Evolutionary conservation across 1,140 invertebrate genomes (phyloP), one percentile per base, ranked within the genome.

Genomic region (Phymastichus coffea): DNA sequence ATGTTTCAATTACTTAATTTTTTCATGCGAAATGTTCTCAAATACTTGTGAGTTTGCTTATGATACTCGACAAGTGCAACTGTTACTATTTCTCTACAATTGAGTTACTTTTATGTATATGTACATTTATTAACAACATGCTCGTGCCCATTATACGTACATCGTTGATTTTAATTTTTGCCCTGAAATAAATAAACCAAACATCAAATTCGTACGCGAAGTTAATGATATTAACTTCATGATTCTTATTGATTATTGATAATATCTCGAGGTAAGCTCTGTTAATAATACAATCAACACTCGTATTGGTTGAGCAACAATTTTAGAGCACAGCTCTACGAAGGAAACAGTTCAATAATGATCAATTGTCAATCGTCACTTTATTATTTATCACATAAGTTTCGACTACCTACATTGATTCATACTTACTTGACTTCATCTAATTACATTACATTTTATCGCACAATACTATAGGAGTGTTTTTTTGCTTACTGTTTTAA

Each of bases 101-200:
- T n/a, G n/a, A n/a, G 20, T n/a, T n/a, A n/a, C 6, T 17, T 10
- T 41, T 52, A 23, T 61, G 67, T 54, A 65, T 77, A 76, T 78
- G 58, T 78, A 78, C 74, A 77, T 62, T 61, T 76, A 74, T 77
- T 65, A 77, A 77, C 73, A 77, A 68, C 67, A 64, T 71, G 67
- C 70, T 71, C 67, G 72, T 66, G 67, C 66, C 66, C 57, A 22
- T 63, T 35, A 15, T 33, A 28, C 7, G 30, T 4, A n/a, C 49
- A 7, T 41, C 20, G 54, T 57, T 53, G 25, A 2, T 41, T 19
- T 46, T 53, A 47, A 40, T 9, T 4, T 26, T 38, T 19, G 26
- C 10, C 33, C 28, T 23, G n/a, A n/a, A n/a, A n/a, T n/a, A n/a
- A n/a, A n/a, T n/a, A n/a, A n/a, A n/a, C n/a, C n/a, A n/a, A n/a